Conservation (phyloP, 2,797 vertebrate species). For the Stomatorhinus walkeri region DNA sequence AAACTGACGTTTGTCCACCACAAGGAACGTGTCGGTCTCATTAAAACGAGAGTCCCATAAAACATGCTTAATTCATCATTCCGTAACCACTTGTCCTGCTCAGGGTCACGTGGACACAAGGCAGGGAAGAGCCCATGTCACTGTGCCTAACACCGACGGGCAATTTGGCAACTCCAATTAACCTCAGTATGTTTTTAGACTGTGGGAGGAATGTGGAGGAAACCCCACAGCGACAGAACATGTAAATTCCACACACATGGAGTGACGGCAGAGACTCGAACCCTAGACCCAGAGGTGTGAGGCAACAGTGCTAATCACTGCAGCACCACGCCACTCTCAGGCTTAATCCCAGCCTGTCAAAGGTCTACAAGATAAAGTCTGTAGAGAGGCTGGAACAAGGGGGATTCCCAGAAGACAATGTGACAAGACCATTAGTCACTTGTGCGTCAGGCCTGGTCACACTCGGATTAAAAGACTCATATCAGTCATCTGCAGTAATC, state of each 20-base stretch:
- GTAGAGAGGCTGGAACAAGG: background rate
- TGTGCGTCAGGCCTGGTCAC: conserved; percentile 10
- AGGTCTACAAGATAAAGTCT: background rate
- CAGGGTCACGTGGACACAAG: background rate
- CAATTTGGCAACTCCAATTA: background rate
- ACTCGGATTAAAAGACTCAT: background rate
- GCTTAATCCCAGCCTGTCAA: background rate
- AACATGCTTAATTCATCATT: background rate
- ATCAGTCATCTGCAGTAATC: background rate
- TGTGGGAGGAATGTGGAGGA: background rate
- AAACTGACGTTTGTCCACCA: background rate
- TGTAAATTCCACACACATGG: background rate
- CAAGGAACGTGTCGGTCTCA: background rate
- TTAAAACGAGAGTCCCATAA: background rate
- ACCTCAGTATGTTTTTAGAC: background rate
- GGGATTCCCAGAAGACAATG: background rate
- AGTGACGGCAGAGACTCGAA: background rate
- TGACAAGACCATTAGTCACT: conserved; percentile 9
- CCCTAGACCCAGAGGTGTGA: background rate
- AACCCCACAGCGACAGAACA: background rate
- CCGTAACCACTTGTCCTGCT: background rate
- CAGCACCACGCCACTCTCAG: background rate
- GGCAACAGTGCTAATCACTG: background rate
- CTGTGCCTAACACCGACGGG: background rate
- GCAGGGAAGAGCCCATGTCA: background rate